Evolutionary conservation across 1,140 invertebrate genomes (phyloP).

Genomic region (Drosophila ficusphila): DNA sequence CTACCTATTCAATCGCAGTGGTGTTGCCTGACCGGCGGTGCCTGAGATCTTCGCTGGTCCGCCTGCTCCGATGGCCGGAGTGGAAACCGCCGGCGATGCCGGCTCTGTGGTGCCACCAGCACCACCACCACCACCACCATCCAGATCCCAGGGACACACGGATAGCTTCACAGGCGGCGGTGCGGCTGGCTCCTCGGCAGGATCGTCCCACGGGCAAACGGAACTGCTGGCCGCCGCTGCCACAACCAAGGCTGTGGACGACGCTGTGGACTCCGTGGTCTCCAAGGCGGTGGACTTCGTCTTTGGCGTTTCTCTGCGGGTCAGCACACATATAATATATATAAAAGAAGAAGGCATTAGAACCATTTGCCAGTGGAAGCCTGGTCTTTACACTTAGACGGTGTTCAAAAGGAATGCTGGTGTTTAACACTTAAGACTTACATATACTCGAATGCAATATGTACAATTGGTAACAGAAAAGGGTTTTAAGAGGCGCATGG

Average conservation of each 20-base stretch:
- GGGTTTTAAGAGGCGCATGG: constrained; percentile 4
- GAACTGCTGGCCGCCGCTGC: constrained; percentile 86
- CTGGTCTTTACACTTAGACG: constrained; percentile 35
- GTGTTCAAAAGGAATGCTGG: constrained; percentile 37
- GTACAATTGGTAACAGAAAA: constrained; percentile 30
- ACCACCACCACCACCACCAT: too few relatives aligned
- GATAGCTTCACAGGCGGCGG: constrained; percentile 57
- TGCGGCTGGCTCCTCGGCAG: constrained; percentile 73
- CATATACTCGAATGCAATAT: constrained; percentile 27
- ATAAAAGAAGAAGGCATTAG: too few relatives aligned
- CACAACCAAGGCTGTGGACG: constrained; percentile 63
- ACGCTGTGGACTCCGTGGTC: constrained; percentile 85
- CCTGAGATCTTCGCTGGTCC: constrained; percentile 9
- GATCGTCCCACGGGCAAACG: constrained; percentile 89
- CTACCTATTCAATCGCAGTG: constrained; percentile 63
- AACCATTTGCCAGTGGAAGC: too few relatives aligned
- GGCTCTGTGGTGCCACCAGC: constrained; percentile 4
- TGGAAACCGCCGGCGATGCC: neutral
- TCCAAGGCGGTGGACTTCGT: constrained; percentile 68
- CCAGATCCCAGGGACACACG: constrained; percentile 71
- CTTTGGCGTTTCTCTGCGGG: constrained; percentile 64
- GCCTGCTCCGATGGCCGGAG: neutral
- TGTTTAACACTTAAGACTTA: constrained; percentile 34
- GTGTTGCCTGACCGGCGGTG: constrained; percentile 14
- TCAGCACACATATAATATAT: neutral